Conservation (phyloP, 2,888 invertebrate genomes). For the Drosophila suboccidentalis region DNA sequence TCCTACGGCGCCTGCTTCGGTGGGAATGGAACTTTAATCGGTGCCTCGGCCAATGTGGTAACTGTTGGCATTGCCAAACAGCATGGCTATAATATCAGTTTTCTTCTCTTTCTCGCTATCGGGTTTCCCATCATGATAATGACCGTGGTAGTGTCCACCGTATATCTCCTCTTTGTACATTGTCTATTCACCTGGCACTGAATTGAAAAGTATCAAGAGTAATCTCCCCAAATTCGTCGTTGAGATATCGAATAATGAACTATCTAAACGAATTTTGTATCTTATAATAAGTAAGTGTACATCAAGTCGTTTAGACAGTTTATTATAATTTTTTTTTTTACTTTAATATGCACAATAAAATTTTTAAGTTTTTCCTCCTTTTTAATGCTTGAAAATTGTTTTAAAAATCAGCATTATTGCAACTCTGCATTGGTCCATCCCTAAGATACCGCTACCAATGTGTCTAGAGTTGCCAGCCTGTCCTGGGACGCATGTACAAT, state of each 20-base stretch:
- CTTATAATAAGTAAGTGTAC: background rate
- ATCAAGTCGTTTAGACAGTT: constrained; percentile 2
- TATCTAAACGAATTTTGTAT: constrained; percentile 6
- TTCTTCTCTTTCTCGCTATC: background rate
- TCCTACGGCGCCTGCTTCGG: constrained; percentile 19
- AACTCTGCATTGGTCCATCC: background rate
- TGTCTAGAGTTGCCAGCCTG: background rate
- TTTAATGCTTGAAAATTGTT: background rate
- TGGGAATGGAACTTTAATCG: constrained; percentile 13
- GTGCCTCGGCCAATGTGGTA: constrained; percentile 16
- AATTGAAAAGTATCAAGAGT: background rate
- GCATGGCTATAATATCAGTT: constrained; percentile 13
- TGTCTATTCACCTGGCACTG: background rate
- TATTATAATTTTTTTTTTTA: background rate
- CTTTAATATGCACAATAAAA: background rate
- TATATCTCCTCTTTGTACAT: constrained; percentile 10
- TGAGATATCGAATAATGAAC: background rate
- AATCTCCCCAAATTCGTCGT: background rate
- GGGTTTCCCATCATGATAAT: constrained; percentile 20
- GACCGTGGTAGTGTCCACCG: constrained; percentile 1
- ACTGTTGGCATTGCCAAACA: constrained; percentile 5
- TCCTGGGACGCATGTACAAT: no score
- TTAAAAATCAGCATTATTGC: background rate
- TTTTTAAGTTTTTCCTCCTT: background rate
- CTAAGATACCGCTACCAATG: background rate